Evolutionary conservation across 2,888 invertebrate genomes (phyloP), one percentile per base, ranked within the genome.

Genomic region (Ctenicera cuprea): DNA sequence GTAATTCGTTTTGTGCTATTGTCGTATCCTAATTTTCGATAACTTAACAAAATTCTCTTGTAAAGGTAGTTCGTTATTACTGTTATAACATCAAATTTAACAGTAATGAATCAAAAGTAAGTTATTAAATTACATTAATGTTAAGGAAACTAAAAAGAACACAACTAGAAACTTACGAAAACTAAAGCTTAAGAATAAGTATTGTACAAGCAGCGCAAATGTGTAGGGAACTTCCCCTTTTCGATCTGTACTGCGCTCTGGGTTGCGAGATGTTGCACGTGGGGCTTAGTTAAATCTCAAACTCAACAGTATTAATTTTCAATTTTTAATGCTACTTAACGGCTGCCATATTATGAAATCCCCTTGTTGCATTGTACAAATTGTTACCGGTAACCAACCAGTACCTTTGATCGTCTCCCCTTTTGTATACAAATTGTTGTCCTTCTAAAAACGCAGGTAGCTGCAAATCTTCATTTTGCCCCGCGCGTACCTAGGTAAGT

Each of bases 341-440:
- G 50, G 37, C 48, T 69, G 69, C 61, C 38, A 43, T 61, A 11
- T 22, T 30, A 62, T 38, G 33, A 30, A 67, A 33, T 22, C 45
- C 69, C 43, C 20, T 45, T 59, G 59, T 59, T 26, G 54, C 22
- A 54, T 30, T 33, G n/a, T 62, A 69, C 69, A 69, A 69, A 69
- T 69, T 69, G 61, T 61, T 43, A 61, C 57, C 16, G 57, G 57
- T 57, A 67, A 59, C 61, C 45, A 68, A 37, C 68, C 43, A 26
- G 59, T 38, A 48, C 43, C 26, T 33, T 30, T 45, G 16, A 30
- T 12, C 37, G 48, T 20, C 20, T 22, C 33, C 43, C 41, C 48
- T 26, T n/a, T 16, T 38, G 30, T 52, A 52, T 63, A 67, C 67
- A 67, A 67, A 67, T 67, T 59, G 30, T 67, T 16, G 16, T 22